These are phyloP conservation scores for Dasypus novemcinctus DNA, from an alignment of 2,113 vertebrate genomes.

Conservation along the genomic window DNA sequence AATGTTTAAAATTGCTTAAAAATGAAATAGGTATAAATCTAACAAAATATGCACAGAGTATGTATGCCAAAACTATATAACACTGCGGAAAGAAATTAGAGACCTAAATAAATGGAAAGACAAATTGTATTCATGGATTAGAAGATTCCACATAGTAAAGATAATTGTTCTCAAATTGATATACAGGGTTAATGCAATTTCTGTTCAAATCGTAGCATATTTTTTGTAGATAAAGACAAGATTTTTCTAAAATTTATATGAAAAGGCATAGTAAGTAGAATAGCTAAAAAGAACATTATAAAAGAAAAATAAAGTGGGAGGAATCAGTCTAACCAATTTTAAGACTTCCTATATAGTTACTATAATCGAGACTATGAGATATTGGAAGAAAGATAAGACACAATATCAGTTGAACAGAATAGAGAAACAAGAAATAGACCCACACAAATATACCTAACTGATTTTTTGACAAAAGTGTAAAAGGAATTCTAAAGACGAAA, in stretches of 20 bases:
- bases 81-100: neutral
- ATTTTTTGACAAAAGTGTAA: too few species aligned
- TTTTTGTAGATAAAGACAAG: neutral
- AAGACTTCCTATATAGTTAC: neutral
- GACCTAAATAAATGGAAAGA: too few species aligned
- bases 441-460: neutral
- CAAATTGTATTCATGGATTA: too few species aligned
- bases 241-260: conserved; percentile 2
- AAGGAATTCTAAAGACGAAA: too few species aligned
- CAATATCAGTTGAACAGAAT: neutral
- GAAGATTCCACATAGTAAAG: neutral
- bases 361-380: neutral
- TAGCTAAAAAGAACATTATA: neutral
- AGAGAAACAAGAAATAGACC: neutral
- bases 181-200: neutral
- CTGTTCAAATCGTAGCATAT: neutral
- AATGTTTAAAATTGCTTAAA: too few species aligned
- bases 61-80: neutral
- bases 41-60: neutral
- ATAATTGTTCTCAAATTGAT: neutral
- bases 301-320: neutral
- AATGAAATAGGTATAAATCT: neutral
- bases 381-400: neutral
- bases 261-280: neutral
- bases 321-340: neutral